Evolutionary conservation across 2,888 invertebrate species (phyloP), one percentile per base, ranked within the genome.

Genomic region (Agriopis leucophaearia): DNA sequence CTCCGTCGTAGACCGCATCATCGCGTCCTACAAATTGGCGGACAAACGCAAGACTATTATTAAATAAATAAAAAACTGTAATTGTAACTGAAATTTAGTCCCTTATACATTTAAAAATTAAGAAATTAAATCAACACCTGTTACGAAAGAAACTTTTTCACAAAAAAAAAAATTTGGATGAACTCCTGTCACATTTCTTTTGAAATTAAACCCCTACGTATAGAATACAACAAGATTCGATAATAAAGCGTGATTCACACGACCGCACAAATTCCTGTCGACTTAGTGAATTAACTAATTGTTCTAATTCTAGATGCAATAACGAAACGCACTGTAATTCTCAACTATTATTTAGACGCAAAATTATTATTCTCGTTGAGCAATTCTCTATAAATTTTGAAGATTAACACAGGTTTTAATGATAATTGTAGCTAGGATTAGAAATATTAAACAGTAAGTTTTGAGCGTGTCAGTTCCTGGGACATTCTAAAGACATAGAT

Each of bases 261-360:
- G 47, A 65, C 66, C 69, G 64, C 74, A 71, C 75, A 74, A 78
- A 76, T 79, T 75, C 71, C 66, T 74, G 74, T 77, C 78, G 59
- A 70, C 77, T 74, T 73, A 72, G 69, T 70, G 76, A 80, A 84
- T 81, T 82, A 84, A 83, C 82, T 84, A 85, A 84, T 85, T 81
- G 84, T 81, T 83, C 80, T 87, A 87, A 82, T 85, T 82, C 69
- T 72, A 81, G 74, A 75, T 67, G 73, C 72, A 66, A 73, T 75
- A 63, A 66, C 66, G 66, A 60, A 70, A 70, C 69, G 69, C 63
- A 65, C 63, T 60, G 63, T 60, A 66, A 66, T 42, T 36, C 52
- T 18, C 18, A 12, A 55, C 44, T 55, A 45, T 47, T 45, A 47
- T 55, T 63, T 50, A 44, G 12, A 51, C 36, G 38, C 63, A 47